Evolutionary conservation across 1,140 invertebrate species (phyloP).

Genomic region (Drosophila orena): DNA sequence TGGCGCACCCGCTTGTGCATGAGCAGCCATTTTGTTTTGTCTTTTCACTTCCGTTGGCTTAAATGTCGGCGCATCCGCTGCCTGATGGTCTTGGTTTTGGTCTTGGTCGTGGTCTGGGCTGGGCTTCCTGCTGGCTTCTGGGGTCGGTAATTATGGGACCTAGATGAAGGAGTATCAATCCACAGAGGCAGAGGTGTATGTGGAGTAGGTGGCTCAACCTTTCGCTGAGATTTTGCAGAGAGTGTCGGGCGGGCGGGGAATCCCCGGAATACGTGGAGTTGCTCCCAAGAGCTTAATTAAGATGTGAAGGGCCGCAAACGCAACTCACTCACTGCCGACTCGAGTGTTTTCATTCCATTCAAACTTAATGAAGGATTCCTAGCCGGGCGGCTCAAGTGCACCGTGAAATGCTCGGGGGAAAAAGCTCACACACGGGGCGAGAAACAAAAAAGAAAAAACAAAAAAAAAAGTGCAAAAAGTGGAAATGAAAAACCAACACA

Average conservation of each 20-base stretch:
- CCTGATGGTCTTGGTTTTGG: constrained; percentile 23
- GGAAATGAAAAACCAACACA: constrained; percentile 2
- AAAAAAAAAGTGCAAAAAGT: neutral
- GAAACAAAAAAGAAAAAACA: constrained; percentile 3
- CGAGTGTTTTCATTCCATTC: constrained; percentile 71
- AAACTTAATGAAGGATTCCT: constrained; percentile 77
- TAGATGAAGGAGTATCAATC: constrained; percentile 68
- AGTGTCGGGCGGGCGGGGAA: constrained; percentile 48
- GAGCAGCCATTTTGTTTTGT: constrained; percentile 82
- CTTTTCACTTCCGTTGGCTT: constrained; percentile 78
- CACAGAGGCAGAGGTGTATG: constrained; percentile 54
- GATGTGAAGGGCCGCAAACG: constrained; percentile 61
- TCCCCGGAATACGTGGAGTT: constrained; percentile 47
- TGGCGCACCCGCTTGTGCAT: constrained; percentile 71
- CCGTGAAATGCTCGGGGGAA: constrained; percentile 23
- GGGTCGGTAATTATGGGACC: constrained; percentile 65
- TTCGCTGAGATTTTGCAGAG: constrained; percentile 68
- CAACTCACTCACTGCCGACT: constrained; percentile 37
- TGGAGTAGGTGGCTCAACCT: constrained; percentile 24
- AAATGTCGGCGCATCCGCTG: constrained; percentile 73
- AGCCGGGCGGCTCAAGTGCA: constrained; percentile 22
- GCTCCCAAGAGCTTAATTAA: constrained; percentile 81
- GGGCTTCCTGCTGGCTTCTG: neutral
- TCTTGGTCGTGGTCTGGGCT: constrained; percentile 3
- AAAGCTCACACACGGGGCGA: constrained; percentile 3